These are phyloP conservation scores for Graphium colonna DNA, from an alignment of 2,888 invertebrate species.

Conservation along the genomic window DNA sequence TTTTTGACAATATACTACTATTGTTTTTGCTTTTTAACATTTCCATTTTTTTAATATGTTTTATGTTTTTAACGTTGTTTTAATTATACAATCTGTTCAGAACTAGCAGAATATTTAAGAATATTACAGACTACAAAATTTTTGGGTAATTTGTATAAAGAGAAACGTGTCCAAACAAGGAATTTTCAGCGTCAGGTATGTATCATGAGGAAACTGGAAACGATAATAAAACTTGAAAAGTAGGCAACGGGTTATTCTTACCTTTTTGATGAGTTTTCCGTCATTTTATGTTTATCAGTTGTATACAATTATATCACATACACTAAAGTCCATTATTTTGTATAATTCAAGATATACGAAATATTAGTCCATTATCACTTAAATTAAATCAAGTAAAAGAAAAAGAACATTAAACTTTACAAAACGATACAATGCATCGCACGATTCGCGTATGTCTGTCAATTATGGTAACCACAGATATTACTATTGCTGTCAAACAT, in stretches of 20 bases:
- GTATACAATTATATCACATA: constrained; percentile 38
- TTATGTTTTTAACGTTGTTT: too few relatives aligned
- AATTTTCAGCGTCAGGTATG: constrained; percentile 18
- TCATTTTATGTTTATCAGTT: constrained; percentile 59
- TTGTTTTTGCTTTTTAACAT: not conserved
- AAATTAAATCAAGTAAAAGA: not conserved
- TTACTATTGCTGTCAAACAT: constrained; percentile 25
- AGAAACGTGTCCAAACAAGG: constrained; percentile 6
- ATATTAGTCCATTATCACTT: constrained; percentile 29
- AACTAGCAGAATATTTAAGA: not conserved
- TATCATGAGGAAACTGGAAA: constrained; percentile 6
- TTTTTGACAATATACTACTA: constrained; percentile 8
- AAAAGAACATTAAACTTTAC: constrained; percentile 8
- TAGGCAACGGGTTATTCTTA: constrained; percentile 41
- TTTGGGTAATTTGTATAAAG: not conserved
- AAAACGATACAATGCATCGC: constrained; percentile 30
- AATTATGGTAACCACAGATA: constrained; percentile 22
- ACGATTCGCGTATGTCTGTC: constrained; percentile 32
- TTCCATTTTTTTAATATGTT: not conserved
- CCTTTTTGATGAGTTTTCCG: constrained; percentile 75
- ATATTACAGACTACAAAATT: not conserved
- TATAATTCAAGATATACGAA: constrained; percentile 25
- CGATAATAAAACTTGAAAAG: constrained; percentile 20
- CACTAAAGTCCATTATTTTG: constrained; percentile 50
- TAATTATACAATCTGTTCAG: too few relatives aligned